Percentiles rank a stretch among this genome's conserved stretches.
phyloP scores from a whole-genome alignment of 1,140 invertebrate species.

The Thaumetopoea pityocampa region DNA sequence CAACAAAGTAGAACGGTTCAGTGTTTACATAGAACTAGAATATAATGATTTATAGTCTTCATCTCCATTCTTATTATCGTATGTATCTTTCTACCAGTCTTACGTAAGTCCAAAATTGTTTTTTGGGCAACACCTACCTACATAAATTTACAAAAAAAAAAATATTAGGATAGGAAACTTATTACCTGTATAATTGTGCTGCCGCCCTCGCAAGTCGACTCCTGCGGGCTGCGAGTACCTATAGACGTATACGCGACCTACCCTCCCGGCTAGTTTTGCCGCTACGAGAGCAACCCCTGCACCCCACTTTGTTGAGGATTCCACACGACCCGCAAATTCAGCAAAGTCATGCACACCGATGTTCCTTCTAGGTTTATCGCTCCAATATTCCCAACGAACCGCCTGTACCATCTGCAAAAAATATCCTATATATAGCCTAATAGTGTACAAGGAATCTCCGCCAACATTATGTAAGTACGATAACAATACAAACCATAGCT shows the following conservation, averaged over 20 bases:
- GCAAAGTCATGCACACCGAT: slow-evolving; percentile 38
- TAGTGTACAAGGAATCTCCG: not conserved
- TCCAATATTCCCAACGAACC: slow-evolving; percentile 58
- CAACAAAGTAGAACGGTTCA: too few relatives aligned
- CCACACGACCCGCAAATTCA: slow-evolving; percentile 55
- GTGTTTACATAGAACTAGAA: too few relatives aligned
- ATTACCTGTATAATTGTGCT: slow-evolving; percentile 62
- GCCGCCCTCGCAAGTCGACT: slow-evolving; percentile 65
- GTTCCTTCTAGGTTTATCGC: slow-evolving; percentile 28
- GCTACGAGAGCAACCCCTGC: slow-evolving; percentile 63
- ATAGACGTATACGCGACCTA: slow-evolving; percentile 59
- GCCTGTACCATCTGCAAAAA: slow-evolving; percentile 15
- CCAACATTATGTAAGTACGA: too few relatives aligned
- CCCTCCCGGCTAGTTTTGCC: slow-evolving; percentile 50
- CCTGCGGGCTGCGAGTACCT: slow-evolving; percentile 50
- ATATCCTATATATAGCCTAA: not conserved
- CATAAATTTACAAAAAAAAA: too few relatives aligned
- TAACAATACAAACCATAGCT: slow-evolving; percentile 27
- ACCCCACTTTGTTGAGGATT: slow-evolving; percentile 65
- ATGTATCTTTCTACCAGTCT: too few relatives aligned
- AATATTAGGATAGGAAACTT: slow-evolving; percentile 7
- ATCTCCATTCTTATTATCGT: too few relatives aligned
- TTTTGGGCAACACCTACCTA: too few relatives aligned
- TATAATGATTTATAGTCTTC: too few relatives aligned
- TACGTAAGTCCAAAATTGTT: too few relatives aligned